phyloP scores from a whole-genome alignment of 2,888 invertebrate species.

The Phalera bucephala region DNA sequence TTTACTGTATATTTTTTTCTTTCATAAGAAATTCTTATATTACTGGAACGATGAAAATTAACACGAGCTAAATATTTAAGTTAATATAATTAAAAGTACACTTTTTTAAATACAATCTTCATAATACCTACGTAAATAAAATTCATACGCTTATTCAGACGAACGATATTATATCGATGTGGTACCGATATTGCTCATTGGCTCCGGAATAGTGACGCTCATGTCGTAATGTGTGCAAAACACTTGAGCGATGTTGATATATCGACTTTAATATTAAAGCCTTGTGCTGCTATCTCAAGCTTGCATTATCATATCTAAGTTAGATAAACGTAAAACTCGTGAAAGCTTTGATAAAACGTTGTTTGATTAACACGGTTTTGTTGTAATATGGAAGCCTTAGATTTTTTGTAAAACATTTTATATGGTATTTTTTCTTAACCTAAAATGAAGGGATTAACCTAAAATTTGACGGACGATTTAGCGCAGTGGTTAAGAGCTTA shows the following conservation, averaged over 20 bases:
- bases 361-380: conserved; percentile 34
- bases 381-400: conserved; percentile 6
- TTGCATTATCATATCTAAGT: conserved; percentile 68
- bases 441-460: too few relatives aligned
- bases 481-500: too few relatives aligned
- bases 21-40: too few relatives aligned
- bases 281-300: conserved; percentile 74
- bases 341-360: conserved; percentile 68
- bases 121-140: too few relatives aligned
- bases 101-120: too few relatives aligned
- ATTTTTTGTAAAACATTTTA: too few relatives aligned
- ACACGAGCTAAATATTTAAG: too few relatives aligned
- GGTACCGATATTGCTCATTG: conserved; percentile 11
- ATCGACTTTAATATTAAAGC: conserved; percentile 70
- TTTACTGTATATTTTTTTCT: too few relatives aligned
- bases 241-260: conserved; percentile 62
- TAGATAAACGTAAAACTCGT: conserved; percentile 64
- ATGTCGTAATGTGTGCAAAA: conserved; percentile 51
- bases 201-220: conserved; percentile 32
- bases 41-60: too few relatives aligned
- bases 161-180: conserved; percentile 7
- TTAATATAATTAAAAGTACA: too few relatives aligned
- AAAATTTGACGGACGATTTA: too few relatives aligned
- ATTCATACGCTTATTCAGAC: neutral
- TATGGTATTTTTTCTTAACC: too few relatives aligned